Conservation (phyloP, 37 sponge, comb jelly and placozoan genomes). For the Diacarnus erythraeanus region DNA sequence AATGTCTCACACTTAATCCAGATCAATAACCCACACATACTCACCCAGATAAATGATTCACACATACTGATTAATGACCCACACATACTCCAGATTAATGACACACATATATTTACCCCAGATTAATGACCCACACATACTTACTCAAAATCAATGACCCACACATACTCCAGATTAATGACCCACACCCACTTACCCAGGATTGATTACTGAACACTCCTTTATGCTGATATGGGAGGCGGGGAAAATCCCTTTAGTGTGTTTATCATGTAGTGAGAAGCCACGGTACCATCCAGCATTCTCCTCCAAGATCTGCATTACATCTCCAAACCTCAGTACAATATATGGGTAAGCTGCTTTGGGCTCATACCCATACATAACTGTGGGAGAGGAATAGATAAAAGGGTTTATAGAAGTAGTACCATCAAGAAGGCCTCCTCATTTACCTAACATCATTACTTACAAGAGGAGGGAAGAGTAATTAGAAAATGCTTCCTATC, state of each 20-base stretch:
- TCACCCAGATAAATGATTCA: no score
- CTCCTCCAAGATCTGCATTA: constrained; percentile 84
- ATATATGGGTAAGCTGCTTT: constrained; percentile 63
- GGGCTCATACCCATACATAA: constrained; percentile 40
- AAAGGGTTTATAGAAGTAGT: no score
- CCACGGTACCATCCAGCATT: constrained; percentile 84
- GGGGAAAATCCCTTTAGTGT: constrained; percentile 79
- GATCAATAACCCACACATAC: no score
- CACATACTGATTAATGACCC: no score
- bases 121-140: background rate
- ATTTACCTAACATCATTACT: no score
- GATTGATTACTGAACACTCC: constrained; percentile 52
- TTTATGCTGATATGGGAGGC: constrained; percentile 78
- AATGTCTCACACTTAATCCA: no score
- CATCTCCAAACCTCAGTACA: constrained; percentile 68
- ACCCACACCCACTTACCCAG: constrained; percentile 81
- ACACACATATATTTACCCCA: background rate
- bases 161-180: background rate
- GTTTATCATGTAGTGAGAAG: constrained; percentile 50
- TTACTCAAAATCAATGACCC: no score
- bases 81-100: background rate
- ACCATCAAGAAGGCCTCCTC: no score
- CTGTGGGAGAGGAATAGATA: no score
- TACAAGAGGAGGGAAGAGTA: no score
- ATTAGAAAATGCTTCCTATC: no score